These are phyloP conservation scores for Dipodomys ordii DNA, from an alignment of 2,113 vertebrate genomes.

Conservation along the genomic window DNA sequence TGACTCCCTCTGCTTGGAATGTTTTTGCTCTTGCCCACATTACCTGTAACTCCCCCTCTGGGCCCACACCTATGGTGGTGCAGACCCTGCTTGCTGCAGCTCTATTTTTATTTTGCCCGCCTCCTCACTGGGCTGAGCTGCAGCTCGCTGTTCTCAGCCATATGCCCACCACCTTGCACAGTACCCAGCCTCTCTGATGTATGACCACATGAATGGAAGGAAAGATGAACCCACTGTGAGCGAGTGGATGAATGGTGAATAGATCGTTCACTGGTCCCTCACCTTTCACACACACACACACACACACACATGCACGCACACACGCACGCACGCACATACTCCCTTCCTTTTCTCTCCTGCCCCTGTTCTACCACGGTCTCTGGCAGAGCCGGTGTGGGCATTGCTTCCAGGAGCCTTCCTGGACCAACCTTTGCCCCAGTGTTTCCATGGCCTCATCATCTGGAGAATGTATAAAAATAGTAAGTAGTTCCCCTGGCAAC, in stretches of 20 bases:
- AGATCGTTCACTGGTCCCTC: neutral
- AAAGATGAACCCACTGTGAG: neutral
- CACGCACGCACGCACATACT: too few species aligned
- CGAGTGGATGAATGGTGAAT: neutral
- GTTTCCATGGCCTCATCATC: slow-evolving; percentile 55
- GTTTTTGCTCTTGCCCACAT: too few species aligned
- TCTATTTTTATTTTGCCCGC: neutral
- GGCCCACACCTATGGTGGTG: neutral
- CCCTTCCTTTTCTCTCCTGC: too few species aligned
- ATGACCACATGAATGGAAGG: neutral
- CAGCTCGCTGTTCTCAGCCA: neutral
- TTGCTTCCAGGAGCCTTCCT: neutral
- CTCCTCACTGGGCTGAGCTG: neutral
- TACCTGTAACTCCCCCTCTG: neutral
- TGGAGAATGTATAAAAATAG: slow-evolving; percentile 65
- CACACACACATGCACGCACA: too few species aligned
- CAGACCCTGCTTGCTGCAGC: neutral
- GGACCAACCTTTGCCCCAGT: neutral
- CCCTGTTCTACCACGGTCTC: neutral
- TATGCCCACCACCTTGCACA: neutral
- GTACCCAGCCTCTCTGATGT: neutral
- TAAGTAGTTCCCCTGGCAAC: slow-evolving; percentile 77
- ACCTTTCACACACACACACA: too few species aligned
- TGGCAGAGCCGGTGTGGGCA: neutral
- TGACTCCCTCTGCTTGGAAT: neutral